Conservation (phyloP, 2,113 vertebrate species). For the Heptranchias perlo region DNA sequence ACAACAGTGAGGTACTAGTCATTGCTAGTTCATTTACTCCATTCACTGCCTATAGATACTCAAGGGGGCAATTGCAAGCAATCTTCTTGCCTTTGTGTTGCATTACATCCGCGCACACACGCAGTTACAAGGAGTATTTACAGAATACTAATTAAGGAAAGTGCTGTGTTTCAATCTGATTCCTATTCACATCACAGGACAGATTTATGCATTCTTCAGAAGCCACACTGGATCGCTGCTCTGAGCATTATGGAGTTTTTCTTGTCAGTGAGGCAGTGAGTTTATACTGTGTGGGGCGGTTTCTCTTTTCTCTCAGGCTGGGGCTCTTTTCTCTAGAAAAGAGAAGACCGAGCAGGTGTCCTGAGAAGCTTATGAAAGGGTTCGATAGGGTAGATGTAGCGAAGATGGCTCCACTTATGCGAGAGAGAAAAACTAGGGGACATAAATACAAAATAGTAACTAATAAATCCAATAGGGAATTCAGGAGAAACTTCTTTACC, state of each 20-base stretch:
- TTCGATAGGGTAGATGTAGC: too few species aligned
- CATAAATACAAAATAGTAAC: background rate
- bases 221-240: background rate
- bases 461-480: background rate
- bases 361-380: background rate
- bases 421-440: background rate
- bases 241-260: background rate
- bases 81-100: conserved; percentile 31
- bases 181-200: conserved; percentile 28
- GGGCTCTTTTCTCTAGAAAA: background rate
- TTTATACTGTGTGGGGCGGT: background rate
- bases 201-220: conserved; percentile 5
- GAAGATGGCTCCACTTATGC: background rate
- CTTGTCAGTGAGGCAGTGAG: background rate
- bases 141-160: conserved; percentile 38
- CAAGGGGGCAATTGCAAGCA: conserved; percentile 32
- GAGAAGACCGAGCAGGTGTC: background rate
- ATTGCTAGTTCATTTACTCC: conserved; percentile 32
- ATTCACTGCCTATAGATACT: conserved; percentile 33
- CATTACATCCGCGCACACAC: conserved; percentile 21
- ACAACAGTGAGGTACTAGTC: conserved; percentile 24
- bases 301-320: background rate
- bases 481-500: background rate
- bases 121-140: conserved; percentile 37
- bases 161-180: conserved; percentile 13